These are phyloP conservation scores for Cerastis rubricosa DNA, from an alignment of 2,888 invertebrate genomes.

Conservation along the genomic window DNA sequence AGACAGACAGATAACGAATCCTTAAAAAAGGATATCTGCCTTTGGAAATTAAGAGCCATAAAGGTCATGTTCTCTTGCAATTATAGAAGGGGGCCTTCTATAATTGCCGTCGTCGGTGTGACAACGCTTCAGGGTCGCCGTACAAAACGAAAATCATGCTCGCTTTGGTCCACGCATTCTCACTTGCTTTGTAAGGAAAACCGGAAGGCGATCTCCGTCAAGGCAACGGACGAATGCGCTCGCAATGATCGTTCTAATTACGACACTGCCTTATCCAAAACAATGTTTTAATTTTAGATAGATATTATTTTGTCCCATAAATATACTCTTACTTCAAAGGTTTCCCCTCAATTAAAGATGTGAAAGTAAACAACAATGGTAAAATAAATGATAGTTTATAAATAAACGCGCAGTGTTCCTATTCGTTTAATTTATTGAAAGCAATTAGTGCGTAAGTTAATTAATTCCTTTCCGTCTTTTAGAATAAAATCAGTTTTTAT, in stretches of 20 bases:
- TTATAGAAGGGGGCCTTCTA: no score
- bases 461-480: conserved; percentile 37
- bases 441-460: conserved; percentile 33
- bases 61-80: no score
- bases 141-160: neutral
- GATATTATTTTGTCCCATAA: neutral
- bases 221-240: neutral
- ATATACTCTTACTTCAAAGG: conserved; percentile 21
- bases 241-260: neutral
- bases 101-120: no score
- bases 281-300: neutral
- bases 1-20: no score
- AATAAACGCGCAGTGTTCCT: conserved; percentile 20
- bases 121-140: neutral
- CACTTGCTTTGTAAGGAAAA: neutral
- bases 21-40: no score
- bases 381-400: conserved; percentile 36
- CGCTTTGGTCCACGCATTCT: neutral
- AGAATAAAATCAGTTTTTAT: neutral
- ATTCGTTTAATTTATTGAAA: conserved; percentile 27
- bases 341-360: conserved; percentile 16
- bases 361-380: conserved; percentile 27
- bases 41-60: no score
- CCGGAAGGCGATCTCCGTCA: neutral
- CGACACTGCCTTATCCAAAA: neutral